Conservation (phyloP, 2,113 vertebrate species). For the Thunnus maccoyii region DNA sequence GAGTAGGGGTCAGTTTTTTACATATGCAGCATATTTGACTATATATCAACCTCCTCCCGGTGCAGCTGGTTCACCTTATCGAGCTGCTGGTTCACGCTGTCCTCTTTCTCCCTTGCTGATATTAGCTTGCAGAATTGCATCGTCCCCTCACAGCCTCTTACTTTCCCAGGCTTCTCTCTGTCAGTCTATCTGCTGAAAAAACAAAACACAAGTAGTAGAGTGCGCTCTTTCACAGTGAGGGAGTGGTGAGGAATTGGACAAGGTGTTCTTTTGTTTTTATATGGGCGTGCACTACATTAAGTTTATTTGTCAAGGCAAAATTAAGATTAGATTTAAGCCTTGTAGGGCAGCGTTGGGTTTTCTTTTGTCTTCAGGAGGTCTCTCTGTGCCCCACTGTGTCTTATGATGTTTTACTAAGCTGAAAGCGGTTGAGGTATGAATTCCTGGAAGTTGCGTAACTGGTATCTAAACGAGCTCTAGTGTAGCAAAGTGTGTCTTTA, state of each 20-base stretch:
- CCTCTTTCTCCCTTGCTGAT: slow-evolving; percentile 51
- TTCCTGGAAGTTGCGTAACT: slow-evolving; percentile 65
- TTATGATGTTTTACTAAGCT: slow-evolving; percentile 17
- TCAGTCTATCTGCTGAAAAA: slow-evolving; percentile 53
- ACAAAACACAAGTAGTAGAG: slow-evolving; percentile 9
- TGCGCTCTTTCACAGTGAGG: slow-evolving; percentile 18
- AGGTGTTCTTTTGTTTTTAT: slow-evolving; percentile 45
- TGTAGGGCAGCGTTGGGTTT: not conserved
- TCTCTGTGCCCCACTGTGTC: slow-evolving; percentile 26
- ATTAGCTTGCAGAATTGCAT: slow-evolving; percentile 43
- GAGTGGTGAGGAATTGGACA: slow-evolving; percentile 16
- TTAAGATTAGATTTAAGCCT: slow-evolving; percentile 3
- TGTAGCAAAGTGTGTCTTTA: not conserved
- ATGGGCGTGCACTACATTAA: not conserved
- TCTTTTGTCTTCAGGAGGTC: slow-evolving; percentile 33
- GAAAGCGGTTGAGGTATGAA: slow-evolving; percentile 39
- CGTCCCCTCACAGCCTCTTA: slow-evolving; percentile 9
- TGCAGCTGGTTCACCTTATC: slow-evolving; percentile 58
- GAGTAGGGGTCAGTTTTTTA: not conserved
- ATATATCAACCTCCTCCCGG: not conserved
- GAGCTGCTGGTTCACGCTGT: slow-evolving; percentile 38
- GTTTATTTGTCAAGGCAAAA: slow-evolving; percentile 57
- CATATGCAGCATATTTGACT: not conserved
- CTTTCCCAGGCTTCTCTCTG: slow-evolving; percentile 73
- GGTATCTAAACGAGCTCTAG: slow-evolving; percentile 10